Evolutionary conservation across 2,797 vertebrate species (phyloP), one percentile per base, ranked within the genome.

Genomic region (Lacerta viridis): DNA sequence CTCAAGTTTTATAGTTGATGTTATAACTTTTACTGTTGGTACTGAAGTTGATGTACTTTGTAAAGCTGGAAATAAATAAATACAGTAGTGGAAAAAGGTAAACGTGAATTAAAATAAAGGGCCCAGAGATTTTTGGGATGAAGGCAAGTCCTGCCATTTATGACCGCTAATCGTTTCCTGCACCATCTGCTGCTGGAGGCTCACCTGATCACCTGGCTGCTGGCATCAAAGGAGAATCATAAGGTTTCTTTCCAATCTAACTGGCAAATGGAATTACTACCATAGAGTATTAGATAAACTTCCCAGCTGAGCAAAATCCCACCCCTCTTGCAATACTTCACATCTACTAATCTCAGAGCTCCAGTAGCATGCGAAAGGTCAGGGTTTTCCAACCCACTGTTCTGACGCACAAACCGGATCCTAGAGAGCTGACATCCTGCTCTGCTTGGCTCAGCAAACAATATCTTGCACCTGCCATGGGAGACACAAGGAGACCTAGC

Each of bases 301-400:
- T 17, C 4, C 79, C 3, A 55, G 13, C 69, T 74, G 50, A 87
- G 17, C 33, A 59, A 29, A 72, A 59, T 33, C 46, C 50, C 8
- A 11, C 3, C 50, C 50, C 50, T 23, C 61, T 10, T 6, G 5
- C 5, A n/a, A 11, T n/a, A 1, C 3, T 79, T 80, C 23, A 36
- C 25, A 25, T 41, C 59, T 75, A 66, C 25, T 74, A 20, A 80
- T 89, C 23, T 74, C 46, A 84, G 43, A 61, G 8, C 66, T 88
- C 46, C n/a, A 75, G 33, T 5, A 25, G 36, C 1, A 39, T 18
- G 3, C 17, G 11, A 17, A 23, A 43, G 33, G 50, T 20, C 23
- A 72, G 23, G 18, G n/a, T 3, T 76, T 75, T 80, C 55, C n/a
- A 85, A 43, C 39, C 59, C 2, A 6, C 46, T 68, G 7, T 89